Conservation (phyloP, 2,888 invertebrate genomes). For the Acanthacorydalis orientalis region DNA sequence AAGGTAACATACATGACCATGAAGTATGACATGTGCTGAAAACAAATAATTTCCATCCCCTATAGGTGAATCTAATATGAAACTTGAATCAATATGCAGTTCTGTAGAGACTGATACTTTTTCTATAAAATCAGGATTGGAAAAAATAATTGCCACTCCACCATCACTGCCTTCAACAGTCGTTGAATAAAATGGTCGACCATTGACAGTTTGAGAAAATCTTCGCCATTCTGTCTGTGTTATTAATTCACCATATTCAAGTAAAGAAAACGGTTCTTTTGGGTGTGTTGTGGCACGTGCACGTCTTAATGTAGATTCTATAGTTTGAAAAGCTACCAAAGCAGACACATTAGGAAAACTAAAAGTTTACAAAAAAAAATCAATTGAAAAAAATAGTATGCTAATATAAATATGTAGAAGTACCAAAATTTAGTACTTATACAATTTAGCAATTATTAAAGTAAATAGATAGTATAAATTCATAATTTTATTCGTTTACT, state of each 20-base stretch:
- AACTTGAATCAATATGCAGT: conserved; percentile 4
- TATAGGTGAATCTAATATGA: conserved; percentile 5
- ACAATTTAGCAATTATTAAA: too few relatives aligned
- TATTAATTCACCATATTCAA: conserved; percentile 5
- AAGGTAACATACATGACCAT: conserved; percentile 1
- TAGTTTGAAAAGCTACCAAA: conserved; percentile 6
- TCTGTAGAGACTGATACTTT: conserved; percentile 4
- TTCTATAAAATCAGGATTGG: conserved; percentile 6
- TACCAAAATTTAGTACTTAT: background rate
- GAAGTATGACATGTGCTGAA: conserved; percentile 4
- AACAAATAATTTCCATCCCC: conserved; percentile 3
- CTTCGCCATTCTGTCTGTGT: conserved; percentile 4
- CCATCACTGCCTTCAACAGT: conserved; percentile 4
- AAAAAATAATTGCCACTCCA: conserved; percentile 4
- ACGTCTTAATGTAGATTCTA: conserved; percentile 3
- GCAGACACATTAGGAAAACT: conserved; percentile 6
- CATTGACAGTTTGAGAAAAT: conserved; percentile 5
- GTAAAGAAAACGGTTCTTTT: conserved; percentile 1
- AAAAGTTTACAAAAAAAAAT: background rate
- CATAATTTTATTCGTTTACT: background rate
- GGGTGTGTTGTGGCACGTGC: conserved; percentile 5
- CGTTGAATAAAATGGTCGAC: conserved; percentile 5
- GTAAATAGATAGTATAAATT: too few relatives aligned
- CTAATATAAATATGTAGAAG: background rate
- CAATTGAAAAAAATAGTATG: too few relatives aligned